Evolutionary conservation across 23 tunicate species (phyloP), one percentile per base, ranked within the genome.

Genomic region (Trididemnum miniatum): DNA sequence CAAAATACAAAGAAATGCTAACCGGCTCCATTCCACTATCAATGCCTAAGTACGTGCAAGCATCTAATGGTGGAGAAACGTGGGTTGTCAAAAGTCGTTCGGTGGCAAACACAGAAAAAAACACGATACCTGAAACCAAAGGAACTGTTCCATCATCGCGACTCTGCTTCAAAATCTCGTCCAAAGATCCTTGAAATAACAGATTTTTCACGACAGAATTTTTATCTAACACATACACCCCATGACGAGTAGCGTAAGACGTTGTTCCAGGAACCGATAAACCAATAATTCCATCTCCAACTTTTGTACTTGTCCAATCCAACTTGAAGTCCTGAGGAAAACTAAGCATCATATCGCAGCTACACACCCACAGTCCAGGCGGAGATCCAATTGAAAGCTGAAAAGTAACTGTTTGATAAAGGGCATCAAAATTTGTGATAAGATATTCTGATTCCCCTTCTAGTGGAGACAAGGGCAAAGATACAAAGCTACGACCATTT

Each of bases 281-380:
- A 51, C 93, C 85, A 36, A 81, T 35, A 34, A 85, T 85, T 34
- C 87, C 97, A 52, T 86, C 72, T 38, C 57, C 79, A 4, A 86
- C 77, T 37, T 76, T 71, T 35, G 59, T 34, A 3, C 32, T 35
- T 34, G 65, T 82, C 84, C 89, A 76, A 75, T 91, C 65, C 22
- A 86, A n/a, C 26, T 25, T 40, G 20, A 64, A 36, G 37, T 88
- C 81, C 1, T 72, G 23, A 54, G 92, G 94, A 28, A 93, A n/a
- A 28, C 32, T 73, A 2, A 88, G 34, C 4, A 93, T 35, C 98
- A 93, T 93, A 71, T 93, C 98, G 65, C 98, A 83, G 75, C 98
- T 93, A 76, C 98, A 88, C 30, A 93, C 87, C 98, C 98, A 93
- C 29, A 93, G 63, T 1, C 98, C 98, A 0, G 93, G 87, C 2